Conservation (phyloP, 2,888 invertebrate genomes). For the Serrognathus titanus region DNA sequence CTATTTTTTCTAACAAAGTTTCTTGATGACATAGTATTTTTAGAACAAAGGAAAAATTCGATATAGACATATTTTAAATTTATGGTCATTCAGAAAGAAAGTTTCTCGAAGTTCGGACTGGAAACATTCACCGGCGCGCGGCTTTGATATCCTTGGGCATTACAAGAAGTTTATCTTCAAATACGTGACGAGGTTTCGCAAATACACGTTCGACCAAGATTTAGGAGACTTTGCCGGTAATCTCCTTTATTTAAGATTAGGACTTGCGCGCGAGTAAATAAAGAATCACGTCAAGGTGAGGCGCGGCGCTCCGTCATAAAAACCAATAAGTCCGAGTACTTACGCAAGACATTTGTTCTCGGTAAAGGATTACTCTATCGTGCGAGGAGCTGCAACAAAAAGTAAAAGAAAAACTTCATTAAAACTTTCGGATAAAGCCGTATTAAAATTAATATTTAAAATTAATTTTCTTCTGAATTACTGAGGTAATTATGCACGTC, state of each 20-base stretch:
- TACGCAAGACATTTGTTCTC: slow-evolving; percentile 28
- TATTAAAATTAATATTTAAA: too few relatives aligned
- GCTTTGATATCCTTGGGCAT: slow-evolving; percentile 27
- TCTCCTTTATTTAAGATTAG: slow-evolving; percentile 34
- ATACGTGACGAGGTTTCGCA: slow-evolving; percentile 26
- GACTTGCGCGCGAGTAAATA: slow-evolving; percentile 31
- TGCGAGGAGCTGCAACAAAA: background rate
- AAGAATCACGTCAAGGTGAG: slow-evolving; percentile 23
- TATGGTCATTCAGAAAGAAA: slow-evolving; percentile 1
- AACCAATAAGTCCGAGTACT: slow-evolving; percentile 20
- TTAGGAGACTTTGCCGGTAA: slow-evolving; percentile 31
- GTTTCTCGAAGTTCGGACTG: background rate
- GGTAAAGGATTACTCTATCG: background rate
- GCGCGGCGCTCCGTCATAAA: slow-evolving; percentile 12
- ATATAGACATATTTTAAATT: slow-evolving; percentile 6
- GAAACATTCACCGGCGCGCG: slow-evolving; percentile 15
- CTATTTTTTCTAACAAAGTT: too few relatives aligned
- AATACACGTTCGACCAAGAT: slow-evolving; percentile 29
- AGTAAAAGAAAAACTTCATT: background rate
- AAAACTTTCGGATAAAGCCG: too few relatives aligned
- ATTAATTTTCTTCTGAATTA: too few relatives aligned
- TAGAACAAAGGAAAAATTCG: background rate
- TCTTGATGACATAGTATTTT: background rate
- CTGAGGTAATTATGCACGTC: too few relatives aligned
- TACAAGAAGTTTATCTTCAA: slow-evolving; percentile 33